Evolutionary conservation across 2,888 invertebrate genomes (phyloP).

Genomic region (Agrypnus murinus): DNA sequence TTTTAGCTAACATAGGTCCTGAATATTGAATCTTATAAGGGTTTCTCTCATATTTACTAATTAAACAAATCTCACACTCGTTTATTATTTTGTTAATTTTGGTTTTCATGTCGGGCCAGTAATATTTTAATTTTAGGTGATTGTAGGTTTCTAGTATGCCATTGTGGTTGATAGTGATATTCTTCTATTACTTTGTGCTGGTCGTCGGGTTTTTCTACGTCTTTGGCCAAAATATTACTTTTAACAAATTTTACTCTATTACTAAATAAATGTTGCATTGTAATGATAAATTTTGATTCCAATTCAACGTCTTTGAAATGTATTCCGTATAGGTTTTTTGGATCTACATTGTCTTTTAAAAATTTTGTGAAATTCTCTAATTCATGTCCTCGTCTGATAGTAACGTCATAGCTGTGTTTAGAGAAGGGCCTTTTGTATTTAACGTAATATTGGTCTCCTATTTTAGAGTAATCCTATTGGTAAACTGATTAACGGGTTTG

Average conservation of each 20-base stretch:
- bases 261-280: conserved; percentile 26
- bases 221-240: too few species aligned
- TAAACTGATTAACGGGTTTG: too few species aligned
- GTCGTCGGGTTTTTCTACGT: too few species aligned
- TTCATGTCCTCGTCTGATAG: conserved; percentile 8
- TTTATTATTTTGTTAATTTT: conserved; percentile 48
- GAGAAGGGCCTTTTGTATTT: too few species aligned
- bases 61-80: conserved; percentile 20
- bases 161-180: conserved; percentile 50
- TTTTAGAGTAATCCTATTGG: too few species aligned
- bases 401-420: background rate
- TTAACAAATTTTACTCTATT: conserved; percentile 43
- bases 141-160: too few species aligned
- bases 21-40: conserved; percentile 31
- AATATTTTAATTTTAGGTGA: conserved; percentile 41
- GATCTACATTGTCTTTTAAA: conserved; percentile 32
- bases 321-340: conserved; percentile 34
- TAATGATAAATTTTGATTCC: conserved; percentile 13
- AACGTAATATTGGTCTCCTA: conserved; percentile 9
- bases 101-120: conserved; percentile 51
- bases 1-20: conserved; percentile 39
- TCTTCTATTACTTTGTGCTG: conserved; percentile 35
- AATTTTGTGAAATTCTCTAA: conserved; percentile 3
- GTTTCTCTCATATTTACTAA: conserved; percentile 46
- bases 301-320: conserved; percentile 34